These are phyloP conservation scores for Morelia viridis DNA, from an alignment of 2,797 vertebrate genomes.

Conservation along the genomic window DNA sequence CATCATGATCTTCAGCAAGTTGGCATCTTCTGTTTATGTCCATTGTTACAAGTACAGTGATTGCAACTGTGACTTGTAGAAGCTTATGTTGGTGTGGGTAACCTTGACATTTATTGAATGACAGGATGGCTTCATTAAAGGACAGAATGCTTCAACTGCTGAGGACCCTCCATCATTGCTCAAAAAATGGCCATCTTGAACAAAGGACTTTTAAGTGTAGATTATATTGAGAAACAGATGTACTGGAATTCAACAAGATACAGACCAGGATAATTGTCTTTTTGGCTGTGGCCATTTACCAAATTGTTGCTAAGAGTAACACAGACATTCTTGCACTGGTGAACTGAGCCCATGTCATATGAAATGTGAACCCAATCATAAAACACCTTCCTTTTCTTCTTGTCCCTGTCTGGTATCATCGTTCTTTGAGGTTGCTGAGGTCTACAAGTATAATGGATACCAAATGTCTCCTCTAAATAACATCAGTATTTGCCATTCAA, in stretches of 20 bases:
- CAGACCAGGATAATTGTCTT: neutral
- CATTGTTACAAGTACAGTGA: accelerated
- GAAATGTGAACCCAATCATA: neutral
- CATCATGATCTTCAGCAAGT: neutral
- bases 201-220: neutral
- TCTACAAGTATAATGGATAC: conserved; percentile 4
- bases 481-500: conserved; percentile 23
- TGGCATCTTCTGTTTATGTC: neutral
- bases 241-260: neutral
- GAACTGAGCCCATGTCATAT: neutral
- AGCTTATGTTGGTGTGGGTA: neutral
- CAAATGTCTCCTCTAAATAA: conserved; percentile 3
- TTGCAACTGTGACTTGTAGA: neutral
- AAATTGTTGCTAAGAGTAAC: neutral
- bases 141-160: neutral
- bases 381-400: neutral
- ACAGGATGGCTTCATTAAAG: neutral
- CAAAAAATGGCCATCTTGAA: neutral
- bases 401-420: accelerated
- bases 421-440: conserved; percentile 1
- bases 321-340: neutral
- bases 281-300: neutral
- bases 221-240: neutral
- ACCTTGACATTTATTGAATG: neutral
- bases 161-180: neutral